Evolutionary conservation across 2,888 invertebrate species (phyloP), one percentile per base, ranked within the genome.

Genomic region (Abrostola triplasia): DNA sequence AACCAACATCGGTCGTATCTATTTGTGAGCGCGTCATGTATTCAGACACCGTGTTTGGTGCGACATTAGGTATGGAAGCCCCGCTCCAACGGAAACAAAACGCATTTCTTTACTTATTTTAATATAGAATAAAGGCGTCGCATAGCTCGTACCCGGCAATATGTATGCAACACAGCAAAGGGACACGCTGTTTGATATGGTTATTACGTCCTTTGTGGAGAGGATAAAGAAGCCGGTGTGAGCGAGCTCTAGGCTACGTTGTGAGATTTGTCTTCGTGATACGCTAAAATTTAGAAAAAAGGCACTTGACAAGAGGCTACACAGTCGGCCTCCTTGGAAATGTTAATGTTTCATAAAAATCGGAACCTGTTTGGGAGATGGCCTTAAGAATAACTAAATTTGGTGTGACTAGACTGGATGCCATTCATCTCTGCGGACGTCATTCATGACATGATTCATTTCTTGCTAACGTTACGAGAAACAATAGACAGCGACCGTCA

Each of bases 131-230:
- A 90, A 89, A 87, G 83, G 86, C 85, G 84, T 84, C 84, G 82
- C 78, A 77, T 74, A 73, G 57, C 66, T 81, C 81, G 77, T 83
- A 77, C 83, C 79, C 82, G 79, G 78, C 89, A 85, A 92, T 94
- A 92, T 92, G 94, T 94, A 94, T 94, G 94, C 94, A 87, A 83
- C 89, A 83, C 92, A 88, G 90, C 90, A 84, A 88, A 92, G 90
- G 93, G 92, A 93, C 91, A 92, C 90, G 90, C 90, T 87, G 91
- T 93, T 94, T 94, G 93, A 94, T 94, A 94, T 94, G 94, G 94
- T 93, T 94, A 94, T 94, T 92, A 94, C 92, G 88, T 92, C 89
- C 92, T 94, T 94, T 93, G 93, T 92, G 85, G 88, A 80, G 82
- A 87, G 87, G 87, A 92, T 91, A 92, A 91, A 92, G 84, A 84